These are phyloP conservation scores for Mus caroli DNA, from an alignment of 2,797 vertebrate genomes.

Conservation along the genomic window DNA sequence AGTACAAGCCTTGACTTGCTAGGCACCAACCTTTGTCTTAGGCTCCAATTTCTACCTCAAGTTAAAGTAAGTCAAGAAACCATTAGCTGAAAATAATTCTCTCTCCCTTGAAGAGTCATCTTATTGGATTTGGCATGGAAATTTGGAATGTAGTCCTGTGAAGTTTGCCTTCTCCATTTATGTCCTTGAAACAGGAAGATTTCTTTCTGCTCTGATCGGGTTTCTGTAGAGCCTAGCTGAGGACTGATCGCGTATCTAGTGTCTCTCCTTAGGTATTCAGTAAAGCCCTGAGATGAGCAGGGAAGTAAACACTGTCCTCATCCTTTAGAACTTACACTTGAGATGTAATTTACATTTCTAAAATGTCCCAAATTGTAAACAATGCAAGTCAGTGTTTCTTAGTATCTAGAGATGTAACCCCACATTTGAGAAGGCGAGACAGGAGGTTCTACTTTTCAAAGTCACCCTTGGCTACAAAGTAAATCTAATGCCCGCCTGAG, in stretches of 20 bases:
- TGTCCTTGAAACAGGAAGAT: slow-evolving; percentile 68
- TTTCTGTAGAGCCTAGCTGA: slow-evolving; percentile 66
- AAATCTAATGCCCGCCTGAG: not conserved
- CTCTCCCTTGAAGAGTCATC: slow-evolving; percentile 70
- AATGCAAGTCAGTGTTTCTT: slow-evolving; percentile 32
- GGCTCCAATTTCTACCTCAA: slow-evolving; percentile 76
- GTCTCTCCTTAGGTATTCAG: slow-evolving; percentile 24
- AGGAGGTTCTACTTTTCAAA: not conserved
- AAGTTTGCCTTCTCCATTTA: slow-evolving; percentile 69
- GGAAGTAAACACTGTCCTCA: slow-evolving; percentile 53
- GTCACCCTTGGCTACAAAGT: not conserved
- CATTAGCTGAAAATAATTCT: slow-evolving; percentile 76
- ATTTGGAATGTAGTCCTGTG: slow-evolving; percentile 48
- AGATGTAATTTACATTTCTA: slow-evolving; percentile 54
- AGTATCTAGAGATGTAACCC: slow-evolving; percentile 6
- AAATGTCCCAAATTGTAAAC: slow-evolving; percentile 46
- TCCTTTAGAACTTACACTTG: slow-evolving; percentile 47
- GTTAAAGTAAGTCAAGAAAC: slow-evolving; percentile 67
- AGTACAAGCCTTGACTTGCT: slow-evolving; percentile 76
- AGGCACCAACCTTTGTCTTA: slow-evolving; percentile 41
- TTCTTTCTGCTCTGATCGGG: slow-evolving; percentile 64
- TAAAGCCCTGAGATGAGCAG: slow-evolving; percentile 48
- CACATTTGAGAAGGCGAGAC: not conserved
- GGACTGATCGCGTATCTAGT: not conserved
- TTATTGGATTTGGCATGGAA: slow-evolving; percentile 71